phyloP scores from a whole-genome alignment of 1,140 invertebrate species.

The Ladona fulva region DNA sequence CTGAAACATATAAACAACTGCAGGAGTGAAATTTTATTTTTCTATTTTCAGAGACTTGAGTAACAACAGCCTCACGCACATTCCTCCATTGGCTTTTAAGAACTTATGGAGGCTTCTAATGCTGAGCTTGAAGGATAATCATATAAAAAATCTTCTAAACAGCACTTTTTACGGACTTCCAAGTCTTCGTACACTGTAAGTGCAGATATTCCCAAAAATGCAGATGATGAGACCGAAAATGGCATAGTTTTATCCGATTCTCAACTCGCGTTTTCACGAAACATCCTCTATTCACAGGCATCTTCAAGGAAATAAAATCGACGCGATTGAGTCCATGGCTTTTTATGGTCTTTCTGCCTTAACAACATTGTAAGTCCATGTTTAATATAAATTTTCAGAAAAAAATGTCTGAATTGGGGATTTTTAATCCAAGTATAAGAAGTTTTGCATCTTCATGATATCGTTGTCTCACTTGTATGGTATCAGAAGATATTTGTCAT shows the following conservation, averaged over 20 bases:
- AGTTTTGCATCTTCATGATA: too few relatives aligned
- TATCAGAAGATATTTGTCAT: too few relatives aligned
- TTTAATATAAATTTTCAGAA: too few relatives aligned
- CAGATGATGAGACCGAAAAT: too few relatives aligned
- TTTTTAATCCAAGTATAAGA: too few relatives aligned
- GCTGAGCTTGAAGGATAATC: conserved; percentile 34
- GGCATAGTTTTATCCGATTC: too few relatives aligned
- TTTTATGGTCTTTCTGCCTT: conserved; percentile 32
- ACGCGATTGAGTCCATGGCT: conserved; percentile 27
- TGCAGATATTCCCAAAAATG: conserved; percentile 16
- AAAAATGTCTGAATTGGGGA: too few relatives aligned
- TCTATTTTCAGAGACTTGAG: conserved; percentile 28
- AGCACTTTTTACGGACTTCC: conserved; percentile 32
- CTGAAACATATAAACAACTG: too few relatives aligned
- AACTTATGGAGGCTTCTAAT: conserved; percentile 32
- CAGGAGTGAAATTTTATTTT: neutral
- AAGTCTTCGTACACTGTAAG: conserved; percentile 32
- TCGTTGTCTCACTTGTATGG: too few relatives aligned
- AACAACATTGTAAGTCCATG: conserved; percentile 26
- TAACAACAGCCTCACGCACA: conserved; percentile 30
- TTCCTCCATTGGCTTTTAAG: conserved; percentile 30
- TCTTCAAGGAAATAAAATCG: conserved; percentile 30
- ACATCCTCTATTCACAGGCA: conserved; percentile 26
- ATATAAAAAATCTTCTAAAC: conserved; percentile 27
- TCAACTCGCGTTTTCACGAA: too few relatives aligned